A percentile compares a stretch with the other conserved stretches of the same genome.
These are phyloP conservation scores for Turdus rufiventris DNA, from an alignment of 2,113 vertebrate genomes.

Conservation along the genomic window DNA sequence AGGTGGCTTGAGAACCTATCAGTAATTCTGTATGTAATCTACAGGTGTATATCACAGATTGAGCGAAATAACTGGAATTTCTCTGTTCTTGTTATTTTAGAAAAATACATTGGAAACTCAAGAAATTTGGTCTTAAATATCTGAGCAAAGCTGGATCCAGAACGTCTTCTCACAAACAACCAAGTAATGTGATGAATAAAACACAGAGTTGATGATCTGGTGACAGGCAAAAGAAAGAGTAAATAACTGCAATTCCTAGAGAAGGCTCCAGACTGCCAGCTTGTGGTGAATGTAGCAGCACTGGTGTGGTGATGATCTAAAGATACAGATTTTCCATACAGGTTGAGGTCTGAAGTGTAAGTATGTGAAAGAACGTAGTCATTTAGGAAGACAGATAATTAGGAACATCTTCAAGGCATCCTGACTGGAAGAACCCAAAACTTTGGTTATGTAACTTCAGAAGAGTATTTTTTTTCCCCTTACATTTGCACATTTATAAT, in stretches of 20 bases:
- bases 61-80: not conserved
- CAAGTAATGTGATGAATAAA: not conserved
- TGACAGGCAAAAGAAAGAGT: not conserved
- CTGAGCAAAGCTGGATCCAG: not conserved
- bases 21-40: not conserved
- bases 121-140: not conserved
- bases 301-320: not conserved
- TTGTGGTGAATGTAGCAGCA: not conserved
- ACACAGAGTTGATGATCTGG: not conserved
- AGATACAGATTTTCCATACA: not conserved
- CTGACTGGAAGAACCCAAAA: not conserved
- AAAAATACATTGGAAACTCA: fast-evolving
- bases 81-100: not conserved
- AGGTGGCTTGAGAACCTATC: not conserved
- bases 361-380: not conserved
- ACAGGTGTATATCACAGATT: not conserved
- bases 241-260: not conserved
- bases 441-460: not conserved
- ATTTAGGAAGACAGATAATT: not conserved
- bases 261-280: constrained; percentile 11
- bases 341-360: not conserved
- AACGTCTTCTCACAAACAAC: not conserved
- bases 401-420: not conserved
- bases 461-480: not conserved
- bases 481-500: not conserved